Conservation (phyloP, 2,888 invertebrate species). For the Neoitamus cyanurus region DNA sequence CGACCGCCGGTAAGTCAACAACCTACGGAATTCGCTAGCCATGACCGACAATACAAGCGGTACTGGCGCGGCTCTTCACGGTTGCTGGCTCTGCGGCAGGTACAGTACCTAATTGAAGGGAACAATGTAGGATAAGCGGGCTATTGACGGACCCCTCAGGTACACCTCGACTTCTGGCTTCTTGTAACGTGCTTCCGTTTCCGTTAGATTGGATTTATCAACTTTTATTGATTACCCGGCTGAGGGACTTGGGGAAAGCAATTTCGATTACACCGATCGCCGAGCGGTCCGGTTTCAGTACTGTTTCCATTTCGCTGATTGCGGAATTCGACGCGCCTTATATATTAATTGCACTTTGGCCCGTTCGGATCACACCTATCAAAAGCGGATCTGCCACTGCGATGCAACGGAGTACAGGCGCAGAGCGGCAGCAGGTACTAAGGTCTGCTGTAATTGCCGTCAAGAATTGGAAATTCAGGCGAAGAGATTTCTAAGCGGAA, state of each 20-base stretch:
- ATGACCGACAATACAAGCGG: slow-evolving; percentile 22
- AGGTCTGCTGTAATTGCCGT: background rate
- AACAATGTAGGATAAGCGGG: slow-evolving; percentile 7
- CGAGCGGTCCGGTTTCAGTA: background rate
- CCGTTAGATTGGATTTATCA: slow-evolving; percentile 30
- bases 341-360: background rate
- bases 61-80: slow-evolving; percentile 17
- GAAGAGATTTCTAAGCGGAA: background rate
- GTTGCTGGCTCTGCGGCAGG: background rate
- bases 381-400: background rate
- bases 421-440: background rate
- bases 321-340: background rate
- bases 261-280: background rate
- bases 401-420: background rate
- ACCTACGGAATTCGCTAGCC: slow-evolving; percentile 24
- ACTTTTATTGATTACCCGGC: slow-evolving; percentile 5
- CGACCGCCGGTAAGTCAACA: slow-evolving; percentile 16
- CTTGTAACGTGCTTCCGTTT: slow-evolving; percentile 35
- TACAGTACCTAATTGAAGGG: slow-evolving; percentile 33
- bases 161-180: background rate
- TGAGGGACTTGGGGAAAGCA: background rate
- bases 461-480: background rate
- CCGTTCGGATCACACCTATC: background rate
- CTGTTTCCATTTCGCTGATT: slow-evolving; percentile 6
- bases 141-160: slow-evolving; percentile 14